Conservation (phyloP, 2,888 invertebrate species). For the Synanthedon formicaeformis region DNA sequence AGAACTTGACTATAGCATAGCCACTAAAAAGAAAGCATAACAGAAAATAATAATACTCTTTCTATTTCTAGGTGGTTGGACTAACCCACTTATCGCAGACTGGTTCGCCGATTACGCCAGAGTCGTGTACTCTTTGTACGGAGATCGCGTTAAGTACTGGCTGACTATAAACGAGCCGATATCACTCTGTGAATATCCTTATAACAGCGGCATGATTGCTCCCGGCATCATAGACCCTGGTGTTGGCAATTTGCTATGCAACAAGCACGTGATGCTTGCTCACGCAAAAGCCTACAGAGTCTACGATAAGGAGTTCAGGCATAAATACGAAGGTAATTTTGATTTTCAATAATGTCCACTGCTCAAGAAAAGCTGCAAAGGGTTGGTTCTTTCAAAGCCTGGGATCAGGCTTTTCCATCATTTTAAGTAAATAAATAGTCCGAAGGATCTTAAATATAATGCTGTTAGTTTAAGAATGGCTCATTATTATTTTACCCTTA, state of each 20-base stretch:
- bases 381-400: too few relatives aligned
- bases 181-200: conserved; percentile 41
- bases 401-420: too few relatives aligned
- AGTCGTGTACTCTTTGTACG: conserved; percentile 65
- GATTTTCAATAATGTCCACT: not conserved
- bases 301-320: conserved; percentile 68
- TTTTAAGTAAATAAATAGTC: too few relatives aligned
- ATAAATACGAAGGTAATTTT: conserved; percentile 44
- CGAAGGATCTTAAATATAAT: too few relatives aligned
- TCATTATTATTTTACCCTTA: too few relatives aligned
- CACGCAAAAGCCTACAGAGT: conserved; percentile 75
- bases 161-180: conserved; percentile 80
- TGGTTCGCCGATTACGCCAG: conserved; percentile 74
- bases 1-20: too few relatives aligned
- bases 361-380: too few relatives aligned
- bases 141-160: conserved; percentile 75
- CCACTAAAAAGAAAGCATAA: too few relatives aligned
- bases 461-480: too few relatives aligned
- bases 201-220: conserved; percentile 47
- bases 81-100: conserved; percentile 72
- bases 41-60: not conserved
- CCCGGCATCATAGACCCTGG: conserved; percentile 35
- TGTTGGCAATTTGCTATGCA: conserved; percentile 69
- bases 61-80: conserved; percentile 70
- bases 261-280: conserved; percentile 74